phyloP scores from a whole-genome alignment of 2,797 vertebrate species.

The Borostomias antarcticus region DNA sequence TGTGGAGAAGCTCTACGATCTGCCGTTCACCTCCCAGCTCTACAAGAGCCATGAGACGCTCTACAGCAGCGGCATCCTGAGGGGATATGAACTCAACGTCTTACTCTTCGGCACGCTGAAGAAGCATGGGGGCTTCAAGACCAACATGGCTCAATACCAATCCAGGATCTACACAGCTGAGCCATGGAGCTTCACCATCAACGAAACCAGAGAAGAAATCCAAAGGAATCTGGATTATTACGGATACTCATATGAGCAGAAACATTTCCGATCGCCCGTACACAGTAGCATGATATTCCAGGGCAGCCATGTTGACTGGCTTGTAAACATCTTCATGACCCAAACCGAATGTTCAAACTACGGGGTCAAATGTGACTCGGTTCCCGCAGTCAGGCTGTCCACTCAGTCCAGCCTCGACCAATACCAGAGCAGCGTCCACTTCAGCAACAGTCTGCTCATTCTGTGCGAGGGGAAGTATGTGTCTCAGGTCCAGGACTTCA shows the following conservation, averaged over 20 bases:
- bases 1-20: conserved; percentile 69
- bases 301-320: conserved; percentile 41
- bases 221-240: no score
- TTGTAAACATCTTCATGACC: conserved; percentile 36
- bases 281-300: conserved; percentile 64
- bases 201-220: accelerated
- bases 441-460: conserved; percentile 67
- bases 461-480: conserved; percentile 62
- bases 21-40: conserved; percentile 65
- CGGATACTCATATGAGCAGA: no score
- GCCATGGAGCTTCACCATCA: conserved; percentile 58
- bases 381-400: conserved; percentile 46
- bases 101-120: conserved; percentile 58
- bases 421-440: conserved; percentile 55
- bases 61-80: conserved; percentile 55
- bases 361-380: no score
- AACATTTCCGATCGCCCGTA: conserved; percentile 44
- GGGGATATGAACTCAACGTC: conserved; percentile 75
- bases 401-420: accelerated
- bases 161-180: conserved; percentile 65
- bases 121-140: conserved; percentile 39
- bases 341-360: conserved; percentile 53
- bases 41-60: conserved; percentile 49
- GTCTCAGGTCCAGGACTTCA: conserved; percentile 70
- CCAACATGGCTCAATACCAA: conserved; percentile 45